Base-by-base conservation (phyloP, 2,113 vertebrate genomes). In the Vanacampus margaritifer region DNA sequence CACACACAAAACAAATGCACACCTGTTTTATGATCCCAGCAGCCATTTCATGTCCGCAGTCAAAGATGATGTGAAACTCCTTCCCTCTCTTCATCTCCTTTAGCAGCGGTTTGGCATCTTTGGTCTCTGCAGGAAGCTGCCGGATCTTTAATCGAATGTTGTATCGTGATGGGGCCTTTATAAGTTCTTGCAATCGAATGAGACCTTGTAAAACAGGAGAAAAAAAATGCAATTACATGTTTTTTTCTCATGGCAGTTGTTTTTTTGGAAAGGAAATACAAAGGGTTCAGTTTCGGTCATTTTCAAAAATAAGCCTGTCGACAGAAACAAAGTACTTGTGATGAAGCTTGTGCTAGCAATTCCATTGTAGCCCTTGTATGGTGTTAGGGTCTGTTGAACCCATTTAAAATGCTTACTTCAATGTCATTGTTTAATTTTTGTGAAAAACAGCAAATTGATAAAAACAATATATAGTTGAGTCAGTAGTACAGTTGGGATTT, bases 1-100 rank as follows among this genome's bases (percentile, higher is more conserved):
- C 21, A 46, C 56, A 70, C 56, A 67, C 64, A 64, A 76, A 57
- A 78, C 37, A 61, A 16, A 64, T 43, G 62, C 77, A 65, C 64
- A 98, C 96, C 96, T 98, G 96, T 84, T 98, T 98, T 69, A 99
- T 91, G 86, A 99, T 99, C 60, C 95, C 95, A 59, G 96, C 97
- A 81, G 95, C 97, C 96, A 98, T 98, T 84, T 96, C 95, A 72
- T 99, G 96, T 74, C 95, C 95, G 71, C 97, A 99, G 88, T 99
- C 97, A 78, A 99, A 99, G 82, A 99, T 99, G 64, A 99, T 95
- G 59, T 98, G 96, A 84, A 99, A 99, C 81, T 99, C 97, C 81
- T 97, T 99, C 53, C 95, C 96, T 82, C 95, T 92, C 90, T 99
- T 99, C 96, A 99, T 99, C 89, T 99, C 97, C 79, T 98, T 98